Evolutionary conservation across 2,797 vertebrate genomes (phyloP), one percentile per base, ranked within the genome.

Genomic region (Hippocampus kuda): DNA sequence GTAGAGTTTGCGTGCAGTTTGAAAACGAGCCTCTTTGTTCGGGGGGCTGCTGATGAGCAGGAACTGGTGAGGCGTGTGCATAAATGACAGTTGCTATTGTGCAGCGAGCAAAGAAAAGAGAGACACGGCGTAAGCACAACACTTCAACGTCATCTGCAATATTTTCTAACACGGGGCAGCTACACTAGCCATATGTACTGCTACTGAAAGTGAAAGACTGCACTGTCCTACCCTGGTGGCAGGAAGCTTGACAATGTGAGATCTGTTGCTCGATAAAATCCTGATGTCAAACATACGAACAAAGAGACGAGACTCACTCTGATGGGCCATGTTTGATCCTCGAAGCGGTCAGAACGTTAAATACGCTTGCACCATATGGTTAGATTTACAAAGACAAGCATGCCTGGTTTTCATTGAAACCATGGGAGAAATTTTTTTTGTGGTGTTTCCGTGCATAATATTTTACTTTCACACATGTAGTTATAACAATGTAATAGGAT

Each of bases 51-150:
- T 97, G 92, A 98, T 93, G 86, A 99, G 89, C 86, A 99, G 92
- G 89, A 97, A 99, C 89, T 98, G 95, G 89, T 99, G 95, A 51
- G 94, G 93, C 49, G 96, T 98, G 92, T 94, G 94, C 97, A 99
- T 98, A 86, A 99, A 98, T 87, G 91, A 93, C 83, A 99, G 93
- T 87, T 97, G 96, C 97, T 98, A 85, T 73, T 82, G 88, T 71
- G 80, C 80, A 82, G 64, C 34, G 49, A 42, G 56, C 4, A 1
- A 46, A 20, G 26, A 69, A 73, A 41, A 59, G 1, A 54, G 13
- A 22, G 30, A 54, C 11, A 54, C n/a, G 1, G 15, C 2, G 22
- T 56, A n/a, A 51, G 22, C 11, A 18, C n/a, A 16, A 24, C n/a
- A 60, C 38, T 63, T 5, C 22, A 44, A 13, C 10, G 54, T 13